Conservation (phyloP, 1,140 invertebrate genomes). For the Temnothorax longispinosus region DNA sequence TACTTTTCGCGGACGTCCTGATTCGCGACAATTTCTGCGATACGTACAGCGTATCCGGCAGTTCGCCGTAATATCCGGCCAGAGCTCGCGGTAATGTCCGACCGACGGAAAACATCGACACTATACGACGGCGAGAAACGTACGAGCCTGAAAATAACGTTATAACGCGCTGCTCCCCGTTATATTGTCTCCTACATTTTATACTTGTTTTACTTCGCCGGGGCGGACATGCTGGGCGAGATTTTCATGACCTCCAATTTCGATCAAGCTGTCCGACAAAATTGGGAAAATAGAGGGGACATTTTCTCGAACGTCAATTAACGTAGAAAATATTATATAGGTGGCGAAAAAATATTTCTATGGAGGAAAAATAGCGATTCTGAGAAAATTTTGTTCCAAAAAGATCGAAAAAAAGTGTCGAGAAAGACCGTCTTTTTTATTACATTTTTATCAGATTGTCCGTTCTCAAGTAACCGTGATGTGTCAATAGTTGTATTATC, state of each 20-base stretch:
- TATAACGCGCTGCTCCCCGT: slow-evolving; percentile 24
- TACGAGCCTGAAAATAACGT: slow-evolving; percentile 52
- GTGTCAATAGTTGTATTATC: slow-evolving; percentile 21
- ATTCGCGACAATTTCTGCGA: slow-evolving; percentile 63
- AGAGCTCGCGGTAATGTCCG: slow-evolving; percentile 2
- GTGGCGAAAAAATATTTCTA: background rate
- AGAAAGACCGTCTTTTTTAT: background rate
- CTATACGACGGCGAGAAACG: slow-evolving; percentile 29
- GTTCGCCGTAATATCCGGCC: slow-evolving; percentile 67
- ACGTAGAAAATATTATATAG: slow-evolving; percentile 37
- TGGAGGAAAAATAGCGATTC: background rate
- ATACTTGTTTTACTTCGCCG: slow-evolving; percentile 48
- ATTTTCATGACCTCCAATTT: slow-evolving; percentile 58
- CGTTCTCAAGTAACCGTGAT: background rate
- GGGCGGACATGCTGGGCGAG: slow-evolving; percentile 23
- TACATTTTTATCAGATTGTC: background rate
- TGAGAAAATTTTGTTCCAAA: background rate
- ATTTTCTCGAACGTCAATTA: slow-evolving; percentile 29
- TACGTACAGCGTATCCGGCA: slow-evolving; percentile 35
- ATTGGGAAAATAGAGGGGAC: slow-evolving; percentile 48
- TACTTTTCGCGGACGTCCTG: slow-evolving; percentile 56
- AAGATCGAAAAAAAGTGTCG: background rate
- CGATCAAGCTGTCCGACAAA: slow-evolving; percentile 40
- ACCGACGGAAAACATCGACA: slow-evolving; percentile 16
- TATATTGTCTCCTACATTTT: slow-evolving; percentile 54